Evolutionary conservation across 2,113 vertebrate species (phyloP), one percentile per base, ranked within the genome.

Genomic region (Bubo bubo): DNA sequence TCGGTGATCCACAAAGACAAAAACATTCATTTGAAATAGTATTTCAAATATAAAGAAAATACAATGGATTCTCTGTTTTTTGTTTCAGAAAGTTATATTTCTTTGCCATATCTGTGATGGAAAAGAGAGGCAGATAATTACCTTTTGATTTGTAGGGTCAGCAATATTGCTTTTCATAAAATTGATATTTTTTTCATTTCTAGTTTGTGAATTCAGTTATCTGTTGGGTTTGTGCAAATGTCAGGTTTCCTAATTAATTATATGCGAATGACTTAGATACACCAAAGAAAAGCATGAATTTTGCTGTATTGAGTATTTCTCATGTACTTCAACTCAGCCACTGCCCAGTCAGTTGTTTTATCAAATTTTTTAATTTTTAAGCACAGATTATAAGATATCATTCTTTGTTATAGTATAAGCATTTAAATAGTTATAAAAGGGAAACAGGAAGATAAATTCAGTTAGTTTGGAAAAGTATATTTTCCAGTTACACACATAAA

Each of bases 141-240:
- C 53, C 43, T 93, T 79, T 82, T 96, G 66, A 75, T 93, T 81
- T 85, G 52, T 87, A 82, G 80, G n/a, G 66, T 82, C 67, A 82
- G 23, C 75, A 66, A 9, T 91, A 45, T 24, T 85, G 39, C 56
- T 85, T 87, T 89, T 47, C 50, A 43, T 75, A 79, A 49, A 77
- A 62, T 9, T 52, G 30, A 1, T 52, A 0, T 14, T n/a, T 67
- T 39, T 92, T 79, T 47, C 43, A 10, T 81, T 62, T 91, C 30
- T 64, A 34, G 22, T 68, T 81, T 76, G 19, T 79, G 66, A 67
- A 39, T 72, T 76, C 39, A 28, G 19, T 64, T 90, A 21, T 47
- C 32, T 64, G 56, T 39, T 35, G 35, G 21, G 10, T 79, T 89
- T 91, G 64, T 87, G 47, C 23, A 72, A 81, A 64, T 85, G n/a